Evolutionary conservation across 2,797 vertebrate genomes (phyloP).

Genomic region (Melanotaenia maccullochi): DNA sequence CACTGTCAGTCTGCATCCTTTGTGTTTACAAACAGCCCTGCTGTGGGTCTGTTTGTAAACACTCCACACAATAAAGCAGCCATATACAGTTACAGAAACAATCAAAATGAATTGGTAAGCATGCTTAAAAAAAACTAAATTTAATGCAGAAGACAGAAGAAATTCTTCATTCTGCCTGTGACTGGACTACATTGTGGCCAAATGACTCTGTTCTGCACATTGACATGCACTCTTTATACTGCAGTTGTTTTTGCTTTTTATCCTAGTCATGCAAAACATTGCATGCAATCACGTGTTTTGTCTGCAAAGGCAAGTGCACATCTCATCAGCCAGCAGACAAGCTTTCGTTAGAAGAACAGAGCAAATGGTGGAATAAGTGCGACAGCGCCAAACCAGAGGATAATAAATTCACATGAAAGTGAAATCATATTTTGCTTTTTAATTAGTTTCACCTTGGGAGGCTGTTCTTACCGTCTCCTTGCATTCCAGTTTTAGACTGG

Average conservation of each 20-base stretch:
- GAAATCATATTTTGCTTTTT: background rate
- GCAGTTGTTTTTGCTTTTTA: background rate
- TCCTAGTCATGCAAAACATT: background rate
- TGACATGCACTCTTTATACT: background rate
- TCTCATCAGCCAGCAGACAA: background rate
- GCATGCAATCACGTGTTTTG: background rate
- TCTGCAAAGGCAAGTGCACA: background rate
- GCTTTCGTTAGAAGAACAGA: background rate
- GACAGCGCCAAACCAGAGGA: background rate
- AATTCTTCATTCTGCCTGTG: background rate
- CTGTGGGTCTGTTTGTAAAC: slow-evolving; percentile 14
- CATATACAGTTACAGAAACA: background rate
- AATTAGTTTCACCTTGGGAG: background rate
- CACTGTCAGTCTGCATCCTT: slow-evolving; percentile 37
- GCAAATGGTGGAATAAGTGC: background rate
- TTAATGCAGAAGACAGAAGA: background rate
- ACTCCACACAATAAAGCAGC: slow-evolving; percentile 21
- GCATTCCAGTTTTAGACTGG: background rate
- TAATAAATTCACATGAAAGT: background rate
- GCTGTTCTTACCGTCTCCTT: background rate
- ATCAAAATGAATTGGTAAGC: background rate
- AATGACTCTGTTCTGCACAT: background rate
- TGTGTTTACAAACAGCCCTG: slow-evolving; percentile 6
- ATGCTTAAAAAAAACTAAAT: background rate
- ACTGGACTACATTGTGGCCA: background rate